Conservation (phyloP, 2,888 invertebrate genomes). For the Drosophila eohydei region DNA sequence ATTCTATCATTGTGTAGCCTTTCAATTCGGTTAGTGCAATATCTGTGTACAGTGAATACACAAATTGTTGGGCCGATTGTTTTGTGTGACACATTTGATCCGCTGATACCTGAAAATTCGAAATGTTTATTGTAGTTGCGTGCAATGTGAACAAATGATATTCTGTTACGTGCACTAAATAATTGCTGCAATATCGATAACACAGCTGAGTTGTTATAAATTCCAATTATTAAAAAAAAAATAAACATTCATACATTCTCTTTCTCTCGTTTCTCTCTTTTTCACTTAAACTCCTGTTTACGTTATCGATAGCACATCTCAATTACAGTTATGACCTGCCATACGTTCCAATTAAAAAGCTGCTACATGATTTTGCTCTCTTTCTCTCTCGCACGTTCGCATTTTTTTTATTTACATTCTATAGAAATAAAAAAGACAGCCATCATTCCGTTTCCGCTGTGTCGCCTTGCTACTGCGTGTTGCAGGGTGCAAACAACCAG, state of each 20-base stretch:
- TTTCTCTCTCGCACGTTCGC: not conserved
- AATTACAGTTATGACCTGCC: conserved; percentile 23
- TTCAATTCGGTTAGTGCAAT: conserved; percentile 93
- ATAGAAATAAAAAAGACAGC: not conserved
- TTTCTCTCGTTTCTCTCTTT: not conserved
- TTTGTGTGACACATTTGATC: conserved; percentile 89
- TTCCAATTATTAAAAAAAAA: conserved; percentile 8
- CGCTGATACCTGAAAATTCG: conserved; percentile 87
- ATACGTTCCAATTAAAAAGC: conserved; percentile 35
- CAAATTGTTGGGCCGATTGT: conserved; percentile 92
- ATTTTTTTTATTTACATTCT: not conserved
- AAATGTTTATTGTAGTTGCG: not conserved
- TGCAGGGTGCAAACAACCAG: conserved; percentile 1
- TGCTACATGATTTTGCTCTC: not conserved
- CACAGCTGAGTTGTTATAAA: conserved; percentile 4
- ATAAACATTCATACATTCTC: not conserved
- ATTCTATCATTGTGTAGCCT: conserved; percentile 95
- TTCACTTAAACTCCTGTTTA: not conserved
- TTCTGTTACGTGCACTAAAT: not conserved
- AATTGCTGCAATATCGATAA: not conserved
- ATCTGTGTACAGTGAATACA: conserved; percentile 92
- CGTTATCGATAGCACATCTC: conserved; percentile 21
- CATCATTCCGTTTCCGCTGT: conserved; percentile 30
- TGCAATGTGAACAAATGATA: not conserved
- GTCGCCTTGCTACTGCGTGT: conserved; percentile 2